Base-by-base conservation (phyloP, 30 jellyfish, hydroid and myxozoan genomes). In the Cassiopea xamachana region DNA sequence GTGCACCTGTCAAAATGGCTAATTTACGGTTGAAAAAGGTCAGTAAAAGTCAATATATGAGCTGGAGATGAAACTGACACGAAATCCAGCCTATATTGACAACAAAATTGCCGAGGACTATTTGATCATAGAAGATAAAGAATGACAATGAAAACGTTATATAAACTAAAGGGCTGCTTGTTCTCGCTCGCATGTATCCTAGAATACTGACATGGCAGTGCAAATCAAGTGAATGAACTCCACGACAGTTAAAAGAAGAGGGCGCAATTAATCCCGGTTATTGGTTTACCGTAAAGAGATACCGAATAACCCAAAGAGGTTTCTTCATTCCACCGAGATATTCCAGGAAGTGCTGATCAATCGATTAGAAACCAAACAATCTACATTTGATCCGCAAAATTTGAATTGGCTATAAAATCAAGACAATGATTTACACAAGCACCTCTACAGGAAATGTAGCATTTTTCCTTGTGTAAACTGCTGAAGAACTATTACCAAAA, bases 301-400 rank as follows among this genome's bases (percentile, higher is more conserved):
- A 50, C 75, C 87, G 76, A 50, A 78, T 27, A 14, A 78, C 18
- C 87, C 75, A 48, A 44, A 78, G 12, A 14, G 7, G 48, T 16
- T 71, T 71, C 80, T 71, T 43, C 80, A 71, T 18, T n/a, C 80
- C 51, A 71, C 5, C 58, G 5, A 14, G 27, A 71, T 71, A 71
- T 71, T 71, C 80, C 80, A 71, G 80, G 80, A 17, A 71, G 27
- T 71, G 55, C 80, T 71, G 48, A 71, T 71, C 80, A 67, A 51
- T 71, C 15, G 51, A 71, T 71, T 71, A 27, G 4, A 71, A 19
- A 19, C 80, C 80, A 71, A 71, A 71, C 50, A 71, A 71, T 71
- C 76, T 71, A 71, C 18, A 27, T 18, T 19, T 4, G 50, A 18
- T 71, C 80, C 80, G 39, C 80, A 71, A 71, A 71, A 71, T 67